A percentile compares a stretch with the other conserved stretches of the same genome.
These are phyloP conservation scores for Scolopax mira DNA, from an alignment of 2,113 vertebrate genomes.

Conservation along the genomic window DNA sequence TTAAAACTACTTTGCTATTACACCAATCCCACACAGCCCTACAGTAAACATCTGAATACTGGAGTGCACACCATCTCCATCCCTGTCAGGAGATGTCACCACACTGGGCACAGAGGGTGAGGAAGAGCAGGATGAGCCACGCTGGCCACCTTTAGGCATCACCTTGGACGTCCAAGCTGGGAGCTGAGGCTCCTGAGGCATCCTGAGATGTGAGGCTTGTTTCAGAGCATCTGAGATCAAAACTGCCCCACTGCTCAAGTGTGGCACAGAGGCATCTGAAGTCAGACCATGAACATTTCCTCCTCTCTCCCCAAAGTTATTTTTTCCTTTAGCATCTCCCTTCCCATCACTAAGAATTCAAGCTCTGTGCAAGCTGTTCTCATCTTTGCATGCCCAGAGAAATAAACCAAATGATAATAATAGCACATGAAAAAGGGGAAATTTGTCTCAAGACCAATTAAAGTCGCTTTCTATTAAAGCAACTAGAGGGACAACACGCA, in stretches of 20 bases:
- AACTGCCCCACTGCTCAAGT: neutral
- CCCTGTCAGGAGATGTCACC: neutral
- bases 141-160: neutral
- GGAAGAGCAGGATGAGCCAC: fast-evolving
- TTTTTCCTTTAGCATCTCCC: neutral
- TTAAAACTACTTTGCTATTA: neutral
- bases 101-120: neutral
- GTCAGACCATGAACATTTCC: fast-evolving
- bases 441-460: neutral
- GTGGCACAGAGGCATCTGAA: neutral
- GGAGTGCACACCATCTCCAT: neutral
- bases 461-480: neutral
- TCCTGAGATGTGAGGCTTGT: neutral
- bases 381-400: neutral
- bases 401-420: neutral
- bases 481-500: neutral
- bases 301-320: neutral
- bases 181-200: neutral
- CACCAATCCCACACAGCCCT: neutral
- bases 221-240: neutral
- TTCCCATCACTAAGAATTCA: neutral
- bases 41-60: neutral
- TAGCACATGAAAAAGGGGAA: neutral
- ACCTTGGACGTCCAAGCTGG: neutral
- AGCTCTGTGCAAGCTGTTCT: neutral